Percentiles rank a stretch among this genome's conserved stretches.
Evolutionary conservation across 2,888 invertebrate species (phyloP).

Genomic region (Ochropleura plecta): DNA sequence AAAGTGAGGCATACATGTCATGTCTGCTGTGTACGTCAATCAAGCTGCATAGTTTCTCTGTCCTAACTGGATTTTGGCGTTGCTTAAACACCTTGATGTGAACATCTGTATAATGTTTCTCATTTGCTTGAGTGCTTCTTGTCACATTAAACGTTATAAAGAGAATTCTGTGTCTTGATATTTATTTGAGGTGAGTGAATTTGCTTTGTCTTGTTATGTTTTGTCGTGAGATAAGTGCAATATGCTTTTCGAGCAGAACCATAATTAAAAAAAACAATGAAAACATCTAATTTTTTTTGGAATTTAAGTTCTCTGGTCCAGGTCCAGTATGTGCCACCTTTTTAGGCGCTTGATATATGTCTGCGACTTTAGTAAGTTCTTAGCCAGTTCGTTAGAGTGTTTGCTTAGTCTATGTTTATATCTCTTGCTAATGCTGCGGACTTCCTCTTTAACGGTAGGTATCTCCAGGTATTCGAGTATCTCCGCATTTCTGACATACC

Average conservation of each 20-base stretch:
- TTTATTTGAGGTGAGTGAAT: background rate
- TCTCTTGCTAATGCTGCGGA: no score
- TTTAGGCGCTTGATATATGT: no score
- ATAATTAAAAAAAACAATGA: background rate
- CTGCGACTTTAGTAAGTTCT: no score
- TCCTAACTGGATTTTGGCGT: background rate
- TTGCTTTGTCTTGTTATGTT: background rate
- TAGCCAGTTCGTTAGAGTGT: no score
- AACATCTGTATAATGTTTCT: conserved; percentile 7
- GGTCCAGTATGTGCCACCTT: no score
- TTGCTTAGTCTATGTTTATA: no score
- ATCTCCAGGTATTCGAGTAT: no score
- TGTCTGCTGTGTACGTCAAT: conserved; percentile 35
- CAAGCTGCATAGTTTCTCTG: conserved; percentile 14
- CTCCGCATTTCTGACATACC: no score
- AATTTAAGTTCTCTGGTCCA: no score
- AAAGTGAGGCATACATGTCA: conserved; percentile 20
- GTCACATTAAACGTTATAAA: background rate
- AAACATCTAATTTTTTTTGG: no score
- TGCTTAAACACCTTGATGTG: conserved; percentile 7
- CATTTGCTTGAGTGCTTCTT: conserved; percentile 20
- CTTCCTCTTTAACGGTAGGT: no score
- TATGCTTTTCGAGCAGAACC: background rate
- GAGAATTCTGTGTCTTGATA: background rate
- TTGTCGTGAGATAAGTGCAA: background rate